Base-by-base conservation (phyloP, 1,140 invertebrate genomes). In the Rhynchophorus ferrugineus region DNA sequence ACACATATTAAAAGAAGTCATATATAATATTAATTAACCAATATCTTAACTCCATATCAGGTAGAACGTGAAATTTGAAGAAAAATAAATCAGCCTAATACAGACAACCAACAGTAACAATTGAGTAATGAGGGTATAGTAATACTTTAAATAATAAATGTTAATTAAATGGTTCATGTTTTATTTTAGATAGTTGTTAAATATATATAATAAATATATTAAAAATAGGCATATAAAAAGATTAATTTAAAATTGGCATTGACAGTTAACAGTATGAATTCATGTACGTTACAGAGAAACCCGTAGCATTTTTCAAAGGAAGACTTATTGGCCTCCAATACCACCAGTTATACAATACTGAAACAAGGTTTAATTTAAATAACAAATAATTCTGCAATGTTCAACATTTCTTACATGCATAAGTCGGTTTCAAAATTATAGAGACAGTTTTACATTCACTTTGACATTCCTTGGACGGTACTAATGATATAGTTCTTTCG, bases 311-410 rank as follows among this genome's bases (percentile, higher is more conserved):
- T 14, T 69, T 60, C 44, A 76, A 72, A 42, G 81, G 75, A 62
- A 80, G 70, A 61, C 83, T 81, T 14, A 77, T 62, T 41, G 84
- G 83, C 64, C 82, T 73, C 83, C 85, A 89, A 61, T 86, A 88
- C 80, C 85, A 86, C 85, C 85, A 88, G 66, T 87, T 88, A 61
- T 87, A 88, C 78, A 82, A 86, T 58, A 88, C 84, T 87, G 70
- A 57, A 81, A 79, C 63, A 66, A 64, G 2, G 45, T 14, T 9
- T 1, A 35, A 18, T 29, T 5, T 29, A 17, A 19, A 17, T 16
- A 5, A 8, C 11, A 17, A 18, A 5, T 6, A 7, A 41, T 5
- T 3, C 3, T 18, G 43, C 7, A 29, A 22, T 24, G 3, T 44
- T 44, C 9, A 2, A 11, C 2, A n/a, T 22, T 63, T 78, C 83